Base-by-base conservation (phyloP, 1,140 invertebrate species). In the Drosophila sturtevanti region DNA sequence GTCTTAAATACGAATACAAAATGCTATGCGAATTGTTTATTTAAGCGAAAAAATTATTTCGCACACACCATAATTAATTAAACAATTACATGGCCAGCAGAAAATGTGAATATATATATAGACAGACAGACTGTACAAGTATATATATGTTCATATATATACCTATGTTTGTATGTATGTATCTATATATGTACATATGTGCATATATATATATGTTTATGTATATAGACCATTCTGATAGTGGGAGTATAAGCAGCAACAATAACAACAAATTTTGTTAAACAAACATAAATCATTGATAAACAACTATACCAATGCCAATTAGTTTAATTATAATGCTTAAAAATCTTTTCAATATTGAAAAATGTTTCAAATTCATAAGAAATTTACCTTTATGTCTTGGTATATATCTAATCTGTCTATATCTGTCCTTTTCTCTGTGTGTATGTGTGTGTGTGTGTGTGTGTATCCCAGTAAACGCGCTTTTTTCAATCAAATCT, bases 31-130 rank as follows among this genome's bases (percentile, higher is more conserved):
- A 71, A 67, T 64, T 81, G 78, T 86, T 86, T 86, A 81, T 75
- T 87, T 86, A 78, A 87, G 70, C 82, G 68, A 77, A 81, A 31
- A 78, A 85, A 63, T 63, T 86, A 81, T 68, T 80, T 81, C 48
- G 75, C 55, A 66, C 58, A 66, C 67, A 12, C 70, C 21, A 56
- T 63, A 68, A 77, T 81, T 72, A 81, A 81, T 86, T 76, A 72
- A 86, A 79, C 76, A 79, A 81, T 87, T 87, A 87, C 68, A 76
- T 60, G 58, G 65, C 70, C 54, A 62, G 24, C 41, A 48, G 41
- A 37, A 59, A 60, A 71, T 48, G 22, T 66, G 31, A 51, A 80
- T 63, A 41, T 16, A 34, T 54, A 22, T 34, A 52, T 38, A 52
- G 12, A 27, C 54, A 51, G 9, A 12, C 21, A 22, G 9, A 48